Conservation (phyloP, 2,797 vertebrate genomes). For the Onychomys leucogaster region DNA sequence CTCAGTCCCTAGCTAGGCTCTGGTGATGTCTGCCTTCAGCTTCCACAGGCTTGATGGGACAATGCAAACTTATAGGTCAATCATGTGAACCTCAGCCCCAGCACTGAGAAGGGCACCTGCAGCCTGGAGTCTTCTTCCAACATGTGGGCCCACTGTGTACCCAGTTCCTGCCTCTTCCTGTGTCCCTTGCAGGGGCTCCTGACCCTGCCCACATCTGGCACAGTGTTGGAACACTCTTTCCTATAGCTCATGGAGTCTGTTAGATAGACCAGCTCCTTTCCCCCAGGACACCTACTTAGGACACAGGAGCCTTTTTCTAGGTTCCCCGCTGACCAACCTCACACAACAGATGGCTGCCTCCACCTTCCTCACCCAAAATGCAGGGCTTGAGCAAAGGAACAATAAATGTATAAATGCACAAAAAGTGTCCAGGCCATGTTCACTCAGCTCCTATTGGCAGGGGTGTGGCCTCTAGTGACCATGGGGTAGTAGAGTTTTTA, state of each 20-base stretch:
- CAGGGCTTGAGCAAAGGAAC: rapidly evolving
- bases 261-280: not conserved
- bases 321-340: not conserved
- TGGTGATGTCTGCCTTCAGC: not conserved
- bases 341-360: rapidly evolving
- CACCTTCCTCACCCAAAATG: not conserved
- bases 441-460: rapidly evolving
- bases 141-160: not conserved
- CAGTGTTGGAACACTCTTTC: not conserved
- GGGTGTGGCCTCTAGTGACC: not conserved
- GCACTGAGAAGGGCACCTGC: not conserved
- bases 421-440: not conserved
- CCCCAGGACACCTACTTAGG: no score
- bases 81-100: not conserved
- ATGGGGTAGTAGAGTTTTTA: rapidly evolving
- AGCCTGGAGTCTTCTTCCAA: not conserved
- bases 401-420: rapidly evolving
- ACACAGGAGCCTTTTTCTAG: not conserved
- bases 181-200: not conserved
- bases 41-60: rapidly evolving
- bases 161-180: no score
- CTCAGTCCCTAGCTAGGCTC: not conserved
- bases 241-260: not conserved
- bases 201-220: not conserved
- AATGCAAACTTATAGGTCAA: no score